Conservation (phyloP, 2,113 vertebrate genomes). For the Lagopus muta region DNA sequence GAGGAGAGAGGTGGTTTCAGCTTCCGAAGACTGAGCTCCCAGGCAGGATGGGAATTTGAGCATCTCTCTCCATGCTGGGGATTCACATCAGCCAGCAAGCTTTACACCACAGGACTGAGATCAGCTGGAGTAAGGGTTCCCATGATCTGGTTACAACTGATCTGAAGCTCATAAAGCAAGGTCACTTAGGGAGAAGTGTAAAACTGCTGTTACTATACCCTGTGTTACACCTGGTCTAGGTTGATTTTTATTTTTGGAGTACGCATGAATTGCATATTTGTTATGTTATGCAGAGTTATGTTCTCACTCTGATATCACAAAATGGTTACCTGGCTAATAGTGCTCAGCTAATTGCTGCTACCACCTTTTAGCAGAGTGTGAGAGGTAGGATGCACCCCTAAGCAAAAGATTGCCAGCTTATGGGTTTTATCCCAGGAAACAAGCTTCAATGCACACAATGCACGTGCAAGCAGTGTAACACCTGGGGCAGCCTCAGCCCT, state of each 20-base stretch:
- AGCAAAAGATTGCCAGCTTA: neutral
- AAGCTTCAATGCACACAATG: rapidly evolving
- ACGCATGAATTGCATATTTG: neutral
- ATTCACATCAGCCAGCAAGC: neutral
- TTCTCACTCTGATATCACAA: neutral
- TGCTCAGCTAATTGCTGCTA: neutral
- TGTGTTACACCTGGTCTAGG: neutral
- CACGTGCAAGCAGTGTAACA: neutral
- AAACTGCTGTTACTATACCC: neutral
- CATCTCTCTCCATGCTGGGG: neutral
- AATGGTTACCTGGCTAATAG: neutral
- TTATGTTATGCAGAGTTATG: neutral
- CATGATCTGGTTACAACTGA: neutral
- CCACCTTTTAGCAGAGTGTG: neutral
- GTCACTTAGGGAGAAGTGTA: neutral
- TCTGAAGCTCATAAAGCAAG: neutral
- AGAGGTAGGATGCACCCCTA: neutral
- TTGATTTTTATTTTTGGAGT: neutral
- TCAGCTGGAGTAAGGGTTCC: neutral
- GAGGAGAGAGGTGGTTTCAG: neutral
- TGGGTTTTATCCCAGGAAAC: neutral
- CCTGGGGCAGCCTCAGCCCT: neutral
- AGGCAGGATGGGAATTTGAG: neutral
- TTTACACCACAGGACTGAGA: neutral
- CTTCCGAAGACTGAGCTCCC: neutral